A percentile compares a stretch with the other conserved stretches of the same genome.
phyloP scores from a whole-genome alignment of 2,113 vertebrate species.

The Noctilio leporinus region DNA sequence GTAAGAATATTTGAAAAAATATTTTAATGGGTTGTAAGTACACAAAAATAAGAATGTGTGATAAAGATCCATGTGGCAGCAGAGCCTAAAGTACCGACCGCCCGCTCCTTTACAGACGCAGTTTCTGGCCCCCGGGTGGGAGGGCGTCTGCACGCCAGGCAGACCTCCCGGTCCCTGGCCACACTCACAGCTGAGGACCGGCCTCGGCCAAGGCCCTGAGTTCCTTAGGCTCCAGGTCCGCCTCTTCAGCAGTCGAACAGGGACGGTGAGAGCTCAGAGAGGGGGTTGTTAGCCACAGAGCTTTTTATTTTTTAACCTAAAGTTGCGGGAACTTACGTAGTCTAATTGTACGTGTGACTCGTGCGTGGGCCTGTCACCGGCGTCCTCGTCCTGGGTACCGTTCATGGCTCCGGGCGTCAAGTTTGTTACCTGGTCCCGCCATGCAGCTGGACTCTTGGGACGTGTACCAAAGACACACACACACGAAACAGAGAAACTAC shows the following conservation, averaged over 20 bases:
- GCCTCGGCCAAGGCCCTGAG: neutral
- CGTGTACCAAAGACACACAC: neutral
- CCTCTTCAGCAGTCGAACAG: neutral
- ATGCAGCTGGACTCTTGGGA: neutral
- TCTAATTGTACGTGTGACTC: neutral
- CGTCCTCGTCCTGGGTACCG: neutral
- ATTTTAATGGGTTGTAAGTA: neutral
- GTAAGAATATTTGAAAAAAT: neutral
- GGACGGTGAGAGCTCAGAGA: no score
- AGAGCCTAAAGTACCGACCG: neutral
- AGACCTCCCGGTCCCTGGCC: fast-evolving
- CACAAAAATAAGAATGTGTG: neutral
- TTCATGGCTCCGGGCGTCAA: neutral
- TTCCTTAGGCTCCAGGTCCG: neutral
- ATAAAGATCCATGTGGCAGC: neutral
- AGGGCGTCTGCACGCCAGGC: no score
- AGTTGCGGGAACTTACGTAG: neutral
- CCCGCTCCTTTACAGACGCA: neutral
- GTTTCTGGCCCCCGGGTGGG: neutral
- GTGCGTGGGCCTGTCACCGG: neutral
- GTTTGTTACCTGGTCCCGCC: neutral
- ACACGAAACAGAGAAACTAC: neutral
- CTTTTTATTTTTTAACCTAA: neutral
- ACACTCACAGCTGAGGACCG: no score
- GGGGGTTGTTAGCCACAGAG: neutral